phyloP scores from a whole-genome alignment of 2,797 vertebrate genomes.

The Poeciliopsis presidionis region DNA sequence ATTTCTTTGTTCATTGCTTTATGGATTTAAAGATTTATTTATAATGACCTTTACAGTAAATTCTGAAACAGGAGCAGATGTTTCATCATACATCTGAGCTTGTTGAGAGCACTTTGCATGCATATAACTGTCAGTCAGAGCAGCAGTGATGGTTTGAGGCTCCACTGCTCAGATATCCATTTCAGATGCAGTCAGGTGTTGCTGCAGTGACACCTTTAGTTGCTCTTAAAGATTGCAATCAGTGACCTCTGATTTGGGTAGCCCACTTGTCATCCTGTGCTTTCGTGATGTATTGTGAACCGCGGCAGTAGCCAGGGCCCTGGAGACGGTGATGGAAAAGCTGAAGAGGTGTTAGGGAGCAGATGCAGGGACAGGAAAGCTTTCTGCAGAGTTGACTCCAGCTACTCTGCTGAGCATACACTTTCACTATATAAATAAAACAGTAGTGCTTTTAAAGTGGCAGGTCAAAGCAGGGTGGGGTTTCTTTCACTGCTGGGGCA shows the following conservation, averaged over 20 bases:
- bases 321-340: constrained; percentile 54
- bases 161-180: constrained; percentile 63
- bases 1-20: not conserved
- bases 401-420: constrained; percentile 54
- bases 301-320: constrained; percentile 22
- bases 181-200: constrained; percentile 68
- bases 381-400: constrained; percentile 42
- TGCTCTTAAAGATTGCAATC: constrained; percentile 79
- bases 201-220: constrained; percentile 67
- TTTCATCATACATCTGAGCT: constrained; percentile 10
- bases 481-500: constrained; percentile 25
- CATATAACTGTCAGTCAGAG: constrained; percentile 19
- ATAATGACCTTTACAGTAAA: constrained; percentile 13
- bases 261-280: constrained; percentile 64
- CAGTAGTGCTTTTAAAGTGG: constrained; percentile 62
- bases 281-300: constrained; percentile 64
- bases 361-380: constrained; percentile 37
- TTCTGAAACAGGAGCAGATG: constrained; percentile 11
- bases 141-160: constrained; percentile 27
- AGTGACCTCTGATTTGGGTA: constrained; percentile 78
- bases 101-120: constrained; percentile 34
- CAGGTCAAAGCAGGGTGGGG: not conserved
- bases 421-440: constrained; percentile 70
- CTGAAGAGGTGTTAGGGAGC: constrained; percentile 22
- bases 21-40: constrained; percentile 7